Percentiles rank a stretch among this genome's conserved stretches.
These are phyloP conservation scores for Lasioglossum figueresi DNA, from an alignment of 2,888 invertebrate species.

Conservation along the genomic window DNA sequence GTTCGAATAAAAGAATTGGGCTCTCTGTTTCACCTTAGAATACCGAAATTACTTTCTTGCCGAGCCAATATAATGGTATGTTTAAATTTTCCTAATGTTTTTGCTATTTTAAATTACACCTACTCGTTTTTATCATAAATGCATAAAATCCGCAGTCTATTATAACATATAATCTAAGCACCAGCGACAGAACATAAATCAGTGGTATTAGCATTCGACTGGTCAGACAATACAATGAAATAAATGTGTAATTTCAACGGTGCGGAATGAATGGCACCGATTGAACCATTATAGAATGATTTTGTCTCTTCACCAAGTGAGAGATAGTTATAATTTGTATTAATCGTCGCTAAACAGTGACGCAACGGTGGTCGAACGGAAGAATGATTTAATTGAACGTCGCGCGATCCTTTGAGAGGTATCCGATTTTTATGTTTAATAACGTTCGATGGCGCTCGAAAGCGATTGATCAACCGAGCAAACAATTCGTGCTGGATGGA, in stretches of 20 bases:
- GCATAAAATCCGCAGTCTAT: too few species aligned
- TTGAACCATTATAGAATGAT: background rate
- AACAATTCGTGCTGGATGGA: slow-evolving; percentile 1
- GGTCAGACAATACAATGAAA: background rate
- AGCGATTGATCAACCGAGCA: background rate
- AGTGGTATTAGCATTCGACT: background rate
- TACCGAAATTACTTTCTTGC: too few species aligned
- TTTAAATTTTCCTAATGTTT: too few species aligned
- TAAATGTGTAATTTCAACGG: background rate
- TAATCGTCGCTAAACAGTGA: background rate
- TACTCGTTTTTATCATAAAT: too few species aligned
- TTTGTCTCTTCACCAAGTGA: background rate
- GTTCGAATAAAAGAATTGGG: too few species aligned
- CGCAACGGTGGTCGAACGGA: background rate
- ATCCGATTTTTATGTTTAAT: background rate
- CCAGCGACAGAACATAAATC: background rate
- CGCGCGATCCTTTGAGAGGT: background rate
- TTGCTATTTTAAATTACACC: too few species aligned
- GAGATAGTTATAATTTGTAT: background rate
- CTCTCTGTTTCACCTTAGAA: too few species aligned
- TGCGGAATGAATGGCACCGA: background rate
- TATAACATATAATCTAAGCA: too few species aligned
- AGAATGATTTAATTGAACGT: background rate
- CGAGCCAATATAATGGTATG: too few species aligned
- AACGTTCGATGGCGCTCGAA: background rate